Conservation (phyloP, 2,888 invertebrate genomes). For the Torymus auratus region DNA sequence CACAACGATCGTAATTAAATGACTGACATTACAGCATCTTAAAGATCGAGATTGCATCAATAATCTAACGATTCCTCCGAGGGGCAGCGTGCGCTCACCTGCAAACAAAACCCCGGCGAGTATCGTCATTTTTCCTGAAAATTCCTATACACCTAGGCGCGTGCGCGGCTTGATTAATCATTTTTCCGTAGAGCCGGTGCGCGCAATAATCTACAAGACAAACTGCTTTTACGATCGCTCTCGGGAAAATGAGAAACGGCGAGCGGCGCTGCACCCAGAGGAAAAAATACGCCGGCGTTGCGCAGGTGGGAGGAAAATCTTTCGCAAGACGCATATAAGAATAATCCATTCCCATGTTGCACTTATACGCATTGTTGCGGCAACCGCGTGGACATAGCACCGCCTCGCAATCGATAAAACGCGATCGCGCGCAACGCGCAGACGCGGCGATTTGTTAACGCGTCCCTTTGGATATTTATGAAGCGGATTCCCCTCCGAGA, state of each 20-base stretch:
- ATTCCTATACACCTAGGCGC: no score
- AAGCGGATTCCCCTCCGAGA: not conserved
- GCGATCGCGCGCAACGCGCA: slow-evolving; percentile 1
- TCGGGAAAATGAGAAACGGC: not conserved
- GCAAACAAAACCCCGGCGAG: not conserved
- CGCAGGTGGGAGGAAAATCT: slow-evolving; percentile 39
- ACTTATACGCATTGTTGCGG: slow-evolving; percentile 1
- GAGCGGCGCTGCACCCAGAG: not conserved
- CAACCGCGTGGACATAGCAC: not conserved
- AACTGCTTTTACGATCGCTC: not conserved
- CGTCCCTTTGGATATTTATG: not conserved
- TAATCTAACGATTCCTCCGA: no score
- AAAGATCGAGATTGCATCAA: not conserved
- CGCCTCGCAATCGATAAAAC: slow-evolving; percentile 19
- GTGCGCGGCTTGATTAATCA: no score
- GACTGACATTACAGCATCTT: not conserved
- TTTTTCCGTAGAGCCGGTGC: no score
- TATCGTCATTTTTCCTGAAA: not conserved
- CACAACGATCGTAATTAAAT: slow-evolving; percentile 5
- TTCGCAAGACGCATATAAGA: slow-evolving; percentile 41
- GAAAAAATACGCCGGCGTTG: not conserved
- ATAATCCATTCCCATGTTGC: slow-evolving; percentile 39
- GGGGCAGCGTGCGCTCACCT: not conserved
- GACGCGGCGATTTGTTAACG: slow-evolving; percentile 41
- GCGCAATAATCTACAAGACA: slow-evolving; percentile 3